phyloP scores from a whole-genome alignment of 2,888 invertebrate genomes.

The Balanococcus diminutus region DNA sequence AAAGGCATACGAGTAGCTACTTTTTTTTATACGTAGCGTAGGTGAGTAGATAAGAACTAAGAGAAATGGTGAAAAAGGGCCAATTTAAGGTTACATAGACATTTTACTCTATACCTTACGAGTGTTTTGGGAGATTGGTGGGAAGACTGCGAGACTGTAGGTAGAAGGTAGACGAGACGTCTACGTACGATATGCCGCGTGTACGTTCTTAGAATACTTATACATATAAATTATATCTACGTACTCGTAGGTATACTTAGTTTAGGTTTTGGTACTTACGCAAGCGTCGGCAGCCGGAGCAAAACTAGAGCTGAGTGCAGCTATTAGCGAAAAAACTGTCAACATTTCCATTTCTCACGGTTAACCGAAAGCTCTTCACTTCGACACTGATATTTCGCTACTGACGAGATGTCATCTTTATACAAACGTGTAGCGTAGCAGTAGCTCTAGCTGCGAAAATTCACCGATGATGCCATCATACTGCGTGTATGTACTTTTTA shows the following conservation, averaged over 20 bases:
- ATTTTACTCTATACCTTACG: too few species aligned
- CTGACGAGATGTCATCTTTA: neutral
- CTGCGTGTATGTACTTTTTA: neutral
- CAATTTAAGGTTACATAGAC: too few species aligned
- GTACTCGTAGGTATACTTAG: neutral
- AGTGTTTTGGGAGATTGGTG: too few species aligned
- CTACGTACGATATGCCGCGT: too few species aligned
- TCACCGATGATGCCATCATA: neutral
- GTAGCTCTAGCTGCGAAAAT: neutral
- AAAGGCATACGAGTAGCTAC: neutral
- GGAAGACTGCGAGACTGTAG: too few species aligned
- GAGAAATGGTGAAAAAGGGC: too few species aligned
- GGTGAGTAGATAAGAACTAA: too few species aligned
- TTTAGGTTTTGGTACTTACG: constrained; percentile 33
- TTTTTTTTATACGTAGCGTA: too few species aligned
- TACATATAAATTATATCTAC: neutral
- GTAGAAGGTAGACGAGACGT: too few species aligned
- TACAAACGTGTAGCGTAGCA: neutral
- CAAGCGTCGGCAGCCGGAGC: constrained; percentile 8
- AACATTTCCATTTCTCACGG: constrained; percentile 32
- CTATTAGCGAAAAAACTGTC: constrained; percentile 16
- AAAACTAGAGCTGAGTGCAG: neutral
- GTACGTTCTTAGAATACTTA: neutral
- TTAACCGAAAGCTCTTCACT: constrained; percentile 20
- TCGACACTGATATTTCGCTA: constrained; percentile 30